Evolutionary conservation across 2,797 vertebrate species (phyloP).

Genomic region (Phylloscopus collybita): DNA sequence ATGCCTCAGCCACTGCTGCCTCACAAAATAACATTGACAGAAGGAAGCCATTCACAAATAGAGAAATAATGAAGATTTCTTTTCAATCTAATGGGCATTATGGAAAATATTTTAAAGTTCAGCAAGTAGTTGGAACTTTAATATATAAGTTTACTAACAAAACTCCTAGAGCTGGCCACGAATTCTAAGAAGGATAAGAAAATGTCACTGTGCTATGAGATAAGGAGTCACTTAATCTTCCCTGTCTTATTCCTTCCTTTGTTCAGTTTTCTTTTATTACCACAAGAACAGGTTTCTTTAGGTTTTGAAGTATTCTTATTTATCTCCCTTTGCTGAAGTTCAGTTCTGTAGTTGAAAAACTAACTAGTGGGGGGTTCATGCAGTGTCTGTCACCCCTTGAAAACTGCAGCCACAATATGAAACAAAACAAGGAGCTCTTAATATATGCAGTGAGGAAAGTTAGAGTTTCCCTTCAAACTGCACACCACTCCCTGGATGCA

Average conservation of each 20-base stretch:
- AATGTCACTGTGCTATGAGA: constrained; percentile 53
- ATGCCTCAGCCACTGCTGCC: neutral
- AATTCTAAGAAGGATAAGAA: constrained; percentile 63
- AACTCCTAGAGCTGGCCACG: neutral
- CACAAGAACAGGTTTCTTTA: neutral
- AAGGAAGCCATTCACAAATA: constrained; percentile 27
- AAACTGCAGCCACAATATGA: accelerated
- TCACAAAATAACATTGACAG: neutral
- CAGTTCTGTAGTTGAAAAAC: neutral
- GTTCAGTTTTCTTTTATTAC: constrained; percentile 57
- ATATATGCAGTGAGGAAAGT: neutral
- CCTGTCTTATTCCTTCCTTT: constrained; percentile 17
- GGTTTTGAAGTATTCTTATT: constrained; percentile 1
- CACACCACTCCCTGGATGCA: neutral
- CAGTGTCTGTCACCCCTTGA: neutral
- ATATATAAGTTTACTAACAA: constrained; percentile 47
- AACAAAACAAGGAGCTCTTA: neutral
- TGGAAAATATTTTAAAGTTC: constrained; percentile 39
- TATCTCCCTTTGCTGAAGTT: constrained; percentile 22
- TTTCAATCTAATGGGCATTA: constrained; percentile 34
- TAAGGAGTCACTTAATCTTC: constrained; percentile 62
- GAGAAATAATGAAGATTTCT: constrained; percentile 45
- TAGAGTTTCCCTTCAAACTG: neutral
- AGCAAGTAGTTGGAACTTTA: constrained; percentile 45
- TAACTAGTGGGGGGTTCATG: neutral